phyloP scores from a whole-genome alignment of 1,140 invertebrate species.

The Lepidostoma basale region DNA sequence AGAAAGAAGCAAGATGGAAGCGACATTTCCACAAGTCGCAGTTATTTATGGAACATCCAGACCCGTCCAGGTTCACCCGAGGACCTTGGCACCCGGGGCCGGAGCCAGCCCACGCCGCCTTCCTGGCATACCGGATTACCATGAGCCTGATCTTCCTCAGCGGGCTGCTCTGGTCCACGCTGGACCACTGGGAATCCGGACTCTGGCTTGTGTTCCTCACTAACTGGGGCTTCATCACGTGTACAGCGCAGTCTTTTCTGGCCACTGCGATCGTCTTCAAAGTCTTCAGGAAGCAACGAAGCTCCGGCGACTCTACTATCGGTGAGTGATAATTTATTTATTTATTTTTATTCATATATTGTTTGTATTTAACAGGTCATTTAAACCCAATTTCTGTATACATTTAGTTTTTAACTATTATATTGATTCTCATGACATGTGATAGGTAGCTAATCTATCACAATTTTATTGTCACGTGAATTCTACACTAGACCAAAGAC shows the following conservation, averaged over 20 bases:
- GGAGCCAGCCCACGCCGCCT: slow-evolving; percentile 43
- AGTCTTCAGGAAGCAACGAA: slow-evolving; percentile 48
- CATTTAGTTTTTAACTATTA: no score
- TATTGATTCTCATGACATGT: no score
- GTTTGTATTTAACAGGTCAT: no score
- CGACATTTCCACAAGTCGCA: slow-evolving; percentile 28
- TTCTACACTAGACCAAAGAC: no score
- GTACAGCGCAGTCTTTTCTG: slow-evolving; percentile 58
- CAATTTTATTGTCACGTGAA: no score
- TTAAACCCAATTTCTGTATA: no score
- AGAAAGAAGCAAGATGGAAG: slow-evolving; percentile 29
- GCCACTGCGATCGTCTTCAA: slow-evolving; percentile 54
- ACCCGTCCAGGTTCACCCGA: slow-evolving; percentile 36
- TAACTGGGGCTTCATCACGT: slow-evolving; percentile 68
- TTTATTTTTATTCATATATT: no score
- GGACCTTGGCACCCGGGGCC: slow-evolving; percentile 44
- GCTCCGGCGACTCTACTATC: slow-evolving; percentile 45
- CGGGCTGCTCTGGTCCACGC: slow-evolving; percentile 59
- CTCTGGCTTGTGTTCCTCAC: slow-evolving; percentile 75
- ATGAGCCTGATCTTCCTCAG: slow-evolving; percentile 55
- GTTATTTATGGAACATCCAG: slow-evolving; percentile 29
- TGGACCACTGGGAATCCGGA: slow-evolving; percentile 49
- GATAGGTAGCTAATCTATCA: no score
- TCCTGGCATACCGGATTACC: slow-evolving; percentile 62
- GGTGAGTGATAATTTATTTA: no score